These are phyloP conservation scores for Otis tarda DNA, from an alignment of 2,113 vertebrate species.

Conservation along the genomic window DNA sequence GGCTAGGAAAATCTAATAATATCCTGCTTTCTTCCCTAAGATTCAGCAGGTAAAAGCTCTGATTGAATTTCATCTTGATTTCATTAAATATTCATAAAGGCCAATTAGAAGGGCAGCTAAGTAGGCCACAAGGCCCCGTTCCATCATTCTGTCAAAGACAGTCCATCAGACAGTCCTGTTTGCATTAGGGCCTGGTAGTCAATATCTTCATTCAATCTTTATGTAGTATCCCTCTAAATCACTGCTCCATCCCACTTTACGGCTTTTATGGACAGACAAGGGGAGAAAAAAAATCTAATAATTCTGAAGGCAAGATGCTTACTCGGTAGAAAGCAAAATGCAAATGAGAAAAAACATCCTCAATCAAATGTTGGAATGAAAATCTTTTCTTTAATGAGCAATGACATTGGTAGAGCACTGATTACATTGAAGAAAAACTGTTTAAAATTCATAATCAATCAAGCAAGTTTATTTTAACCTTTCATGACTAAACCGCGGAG, in stretches of 20 bases:
- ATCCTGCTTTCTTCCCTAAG: constrained; percentile 70
- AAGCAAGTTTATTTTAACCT: constrained; percentile 85
- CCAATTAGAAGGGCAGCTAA: constrained; percentile 94
- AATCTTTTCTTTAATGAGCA: constrained; percentile 84
- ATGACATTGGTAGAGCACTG: constrained; percentile 79
- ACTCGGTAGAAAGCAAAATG: constrained; percentile 78
- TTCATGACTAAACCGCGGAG: constrained; percentile 75
- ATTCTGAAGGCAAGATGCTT: constrained; percentile 79
- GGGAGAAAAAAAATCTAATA: constrained; percentile 64
- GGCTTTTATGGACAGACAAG: constrained; percentile 70
- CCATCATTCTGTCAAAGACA: constrained; percentile 84
- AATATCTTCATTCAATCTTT: constrained; percentile 78
- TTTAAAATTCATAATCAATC: constrained; percentile 87
- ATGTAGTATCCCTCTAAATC: constrained; percentile 74
- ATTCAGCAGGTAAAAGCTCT: constrained; percentile 88
- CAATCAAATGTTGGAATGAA: constrained; percentile 82
- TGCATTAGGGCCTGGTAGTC: constrained; percentile 77
- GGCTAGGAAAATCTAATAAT: constrained; percentile 81
- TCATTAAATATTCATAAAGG: constrained; percentile 97
- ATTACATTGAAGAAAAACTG: constrained; percentile 83
- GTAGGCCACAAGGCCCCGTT: constrained; percentile 80
- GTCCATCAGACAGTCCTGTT: constrained; percentile 76
- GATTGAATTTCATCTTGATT: constrained; percentile 93
- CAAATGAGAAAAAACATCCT: constrained; percentile 79
- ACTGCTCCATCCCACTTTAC: constrained; percentile 68